Evolutionary conservation across 2,888 invertebrate genomes (phyloP).

Genomic region (Caenorhabditis afra): DNA sequence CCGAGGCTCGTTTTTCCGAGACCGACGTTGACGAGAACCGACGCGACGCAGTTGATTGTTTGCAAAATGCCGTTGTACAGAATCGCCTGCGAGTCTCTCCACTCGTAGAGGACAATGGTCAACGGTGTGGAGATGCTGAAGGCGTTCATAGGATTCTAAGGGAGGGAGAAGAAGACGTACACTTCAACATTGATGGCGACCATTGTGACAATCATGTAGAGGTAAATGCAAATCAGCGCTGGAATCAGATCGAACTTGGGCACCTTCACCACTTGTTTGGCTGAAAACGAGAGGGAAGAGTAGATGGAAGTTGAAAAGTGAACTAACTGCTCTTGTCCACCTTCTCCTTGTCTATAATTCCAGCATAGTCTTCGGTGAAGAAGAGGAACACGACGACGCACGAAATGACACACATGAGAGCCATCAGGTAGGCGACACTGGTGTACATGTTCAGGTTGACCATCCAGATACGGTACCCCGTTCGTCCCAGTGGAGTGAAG

Average conservation of each 20-base stretch:
- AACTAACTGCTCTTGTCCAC: slow-evolving; percentile 10
- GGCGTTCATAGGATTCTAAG: neutral
- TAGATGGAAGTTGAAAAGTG: neutral
- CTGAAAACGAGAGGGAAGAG: neutral
- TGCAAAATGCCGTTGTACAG: slow-evolving; percentile 62
- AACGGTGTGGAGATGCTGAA: slow-evolving; percentile 65
- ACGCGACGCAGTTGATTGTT: slow-evolving; percentile 55
- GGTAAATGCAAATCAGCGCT: no score
- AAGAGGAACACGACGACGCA: slow-evolving; percentile 45
- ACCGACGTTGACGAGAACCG: slow-evolving; percentile 45
- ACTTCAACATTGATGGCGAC: slow-evolving; percentile 64
- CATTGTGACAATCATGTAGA: slow-evolving; percentile 61
- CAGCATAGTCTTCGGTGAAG: slow-evolving; percentile 65
- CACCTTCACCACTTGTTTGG: slow-evolving; percentile 33
- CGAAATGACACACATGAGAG: slow-evolving; percentile 34
- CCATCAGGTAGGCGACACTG: slow-evolving; percentile 60
- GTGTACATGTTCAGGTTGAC: slow-evolving; percentile 62
- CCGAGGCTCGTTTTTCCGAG: slow-evolving; percentile 38
- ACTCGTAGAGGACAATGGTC: slow-evolving; percentile 60
- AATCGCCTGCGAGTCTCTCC: slow-evolving; percentile 64
- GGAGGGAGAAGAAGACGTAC: slow-evolving; percentile 32
- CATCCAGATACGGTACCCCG: slow-evolving; percentile 30
- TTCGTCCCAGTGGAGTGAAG: slow-evolving; percentile 53
- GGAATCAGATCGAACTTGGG: slow-evolving; percentile 63
- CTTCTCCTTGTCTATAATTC: slow-evolving; percentile 52